A percentile compares a stretch with the other conserved stretches of the same genome.
Evolutionary conservation across 2,113 vertebrate genomes (phyloP).

Genomic region (Chionis minor): DNA sequence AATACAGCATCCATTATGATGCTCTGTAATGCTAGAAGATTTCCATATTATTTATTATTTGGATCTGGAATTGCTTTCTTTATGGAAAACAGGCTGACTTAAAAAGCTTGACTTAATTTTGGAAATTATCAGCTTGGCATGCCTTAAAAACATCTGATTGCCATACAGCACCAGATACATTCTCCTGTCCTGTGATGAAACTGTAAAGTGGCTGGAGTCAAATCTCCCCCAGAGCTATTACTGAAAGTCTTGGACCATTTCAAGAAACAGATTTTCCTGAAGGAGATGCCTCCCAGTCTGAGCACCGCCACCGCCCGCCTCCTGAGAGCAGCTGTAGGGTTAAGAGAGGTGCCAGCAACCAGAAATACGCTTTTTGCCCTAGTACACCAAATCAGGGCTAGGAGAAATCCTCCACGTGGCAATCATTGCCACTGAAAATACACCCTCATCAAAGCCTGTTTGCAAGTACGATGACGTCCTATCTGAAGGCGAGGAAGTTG

Average conservation of each 20-base stretch:
- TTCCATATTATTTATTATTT: neutral
- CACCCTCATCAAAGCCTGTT: fast-evolving
- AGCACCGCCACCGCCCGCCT: neutral
- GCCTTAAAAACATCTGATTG: neutral
- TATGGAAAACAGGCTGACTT: neutral
- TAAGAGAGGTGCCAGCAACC: neutral
- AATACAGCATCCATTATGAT: neutral
- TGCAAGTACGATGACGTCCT: neutral
- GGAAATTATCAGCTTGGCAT: neutral
- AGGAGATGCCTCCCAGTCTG: neutral
- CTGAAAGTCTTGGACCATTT: neutral
- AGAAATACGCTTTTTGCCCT: neutral
- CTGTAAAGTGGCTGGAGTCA: neutral
- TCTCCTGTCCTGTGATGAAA: neutral
- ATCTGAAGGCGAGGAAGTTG: neutral
- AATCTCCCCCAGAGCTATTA: neutral
- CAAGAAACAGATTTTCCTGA: neutral
- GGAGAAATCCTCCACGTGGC: neutral
- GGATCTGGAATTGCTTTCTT: neutral
- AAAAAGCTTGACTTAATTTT: neutral
- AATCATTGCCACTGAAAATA: neutral
- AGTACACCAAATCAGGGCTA: fast-evolving
- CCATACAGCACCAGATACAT: neutral
- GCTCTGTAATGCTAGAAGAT: neutral
- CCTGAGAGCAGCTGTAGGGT: neutral